Conservation (phyloP, 1,140 invertebrate genomes). For the Bombus haemorrhoidalis region DNA sequence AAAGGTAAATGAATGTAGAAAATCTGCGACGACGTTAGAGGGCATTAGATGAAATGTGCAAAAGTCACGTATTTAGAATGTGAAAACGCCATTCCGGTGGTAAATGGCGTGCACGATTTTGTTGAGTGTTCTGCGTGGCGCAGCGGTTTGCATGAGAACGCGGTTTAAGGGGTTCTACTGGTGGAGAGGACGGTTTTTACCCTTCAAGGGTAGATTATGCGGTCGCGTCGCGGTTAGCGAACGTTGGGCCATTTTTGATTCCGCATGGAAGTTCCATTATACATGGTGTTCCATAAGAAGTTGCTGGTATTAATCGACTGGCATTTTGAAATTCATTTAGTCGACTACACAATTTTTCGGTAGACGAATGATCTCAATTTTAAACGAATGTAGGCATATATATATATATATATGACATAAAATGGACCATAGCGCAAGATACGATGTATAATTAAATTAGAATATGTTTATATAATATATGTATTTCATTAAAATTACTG, state of each 20-base stretch:
- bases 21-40: background rate
- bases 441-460: too few species aligned
- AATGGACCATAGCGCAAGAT: too few species aligned
- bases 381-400: too few species aligned
- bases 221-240: constrained; percentile 1
- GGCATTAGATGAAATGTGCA: background rate
- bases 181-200: constrained; percentile 1
- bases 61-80: background rate
- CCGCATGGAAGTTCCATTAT: background rate
- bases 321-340: background rate
- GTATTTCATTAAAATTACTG: too few species aligned
- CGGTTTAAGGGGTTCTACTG: background rate
- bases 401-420: too few species aligned
- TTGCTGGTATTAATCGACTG: background rate
- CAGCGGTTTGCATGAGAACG: constrained; percentile 6
- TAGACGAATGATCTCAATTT: too few species aligned
- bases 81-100: background rate
- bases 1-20: background rate
- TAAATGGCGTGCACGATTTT: background rate
- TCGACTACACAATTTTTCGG: too few species aligned
- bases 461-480: too few species aligned
- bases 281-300: background rate
- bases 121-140: background rate
- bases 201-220: background rate
- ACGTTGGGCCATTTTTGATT: background rate